phyloP scores from a whole-genome alignment of 2,888 invertebrate species.

The Autographa pulchrina region DNA sequence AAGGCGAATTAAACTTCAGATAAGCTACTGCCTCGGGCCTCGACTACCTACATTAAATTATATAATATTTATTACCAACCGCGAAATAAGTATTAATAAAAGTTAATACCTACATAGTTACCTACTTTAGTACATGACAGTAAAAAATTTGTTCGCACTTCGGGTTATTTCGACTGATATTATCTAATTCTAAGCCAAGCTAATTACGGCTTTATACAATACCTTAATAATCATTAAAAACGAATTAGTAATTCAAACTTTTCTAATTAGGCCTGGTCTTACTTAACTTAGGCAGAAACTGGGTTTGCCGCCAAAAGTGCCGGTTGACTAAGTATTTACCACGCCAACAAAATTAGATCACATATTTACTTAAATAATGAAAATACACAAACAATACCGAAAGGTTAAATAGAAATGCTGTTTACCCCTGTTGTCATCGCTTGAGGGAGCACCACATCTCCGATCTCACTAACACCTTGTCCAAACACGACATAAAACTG shows the following conservation, averaged over 20 bases:
- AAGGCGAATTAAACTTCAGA: neutral
- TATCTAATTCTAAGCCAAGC: neutral
- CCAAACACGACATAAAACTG: slow-evolving; percentile 78
- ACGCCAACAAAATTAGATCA: neutral
- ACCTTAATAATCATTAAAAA: slow-evolving; percentile 1
- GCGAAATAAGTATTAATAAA: neutral
- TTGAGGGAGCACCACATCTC: slow-evolving; percentile 82
- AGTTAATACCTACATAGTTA: neutral
- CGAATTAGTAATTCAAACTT: neutral
- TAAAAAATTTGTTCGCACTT: neutral
- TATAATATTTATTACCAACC: neutral
- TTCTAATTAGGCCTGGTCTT: neutral
- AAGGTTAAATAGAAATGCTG: slow-evolving; percentile 23
- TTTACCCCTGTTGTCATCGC: slow-evolving; percentile 85
- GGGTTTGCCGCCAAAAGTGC: slow-evolving; percentile 2
- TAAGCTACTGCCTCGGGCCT: neutral
- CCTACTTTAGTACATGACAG: neutral
- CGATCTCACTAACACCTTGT: slow-evolving; percentile 76
- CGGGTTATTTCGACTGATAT: neutral
- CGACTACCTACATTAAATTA: neutral
- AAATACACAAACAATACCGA: neutral
- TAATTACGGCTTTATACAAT: neutral
- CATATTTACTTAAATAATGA: neutral
- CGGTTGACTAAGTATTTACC: neutral
- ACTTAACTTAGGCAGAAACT: neutral